Evolutionary conservation across 2,113 vertebrate species (phyloP), one percentile per base, ranked within the genome.

Genomic region (Tetrax tetrax): DNA sequence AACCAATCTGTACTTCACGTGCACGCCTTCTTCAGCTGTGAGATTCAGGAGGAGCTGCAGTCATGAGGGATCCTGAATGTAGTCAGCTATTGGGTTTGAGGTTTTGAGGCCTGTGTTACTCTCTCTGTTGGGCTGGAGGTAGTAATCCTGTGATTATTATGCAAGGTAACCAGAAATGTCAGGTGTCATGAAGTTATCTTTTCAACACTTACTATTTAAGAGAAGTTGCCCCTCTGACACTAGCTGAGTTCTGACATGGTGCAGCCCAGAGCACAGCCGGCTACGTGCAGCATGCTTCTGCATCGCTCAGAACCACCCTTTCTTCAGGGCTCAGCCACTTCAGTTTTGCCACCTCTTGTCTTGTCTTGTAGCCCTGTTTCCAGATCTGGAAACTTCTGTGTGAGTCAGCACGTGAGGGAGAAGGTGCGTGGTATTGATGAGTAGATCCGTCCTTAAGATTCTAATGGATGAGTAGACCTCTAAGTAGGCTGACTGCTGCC

Each of bases 1-100:
- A 82, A 48, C 2, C 19, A 41, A 0, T 24, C 27, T 71, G 25
- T 56, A 23, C 80, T 76, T 88, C 56, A 17, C 9, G n/a, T 68
- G 25, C 0, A 0, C 1, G 0, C 8, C 50, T 90, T 57, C 7
- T 89, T 57, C n/a, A 84, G 56, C 24, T 15, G 4, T 28, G 14
- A 10, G 8, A 4, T 75, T 85, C 37, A 82, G 38, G 35, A 76
- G 41, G 63, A 63, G n/a, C 69, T 66, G 29, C 10, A 35, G 16
- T 38, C 28, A 17, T 31, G 45, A 54, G 33, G 8, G 24, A 16
- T 71, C 45, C 33, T 53, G 27, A 41, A 21, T 20, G 28, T 22
- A 53, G 35, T 38, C 41, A 57, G 24, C 25, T 75, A 2, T 45
- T 59, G 41, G 8, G 5, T 83, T 59, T 59, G 45, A 18, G 28